These are phyloP conservation scores for Campylomormyrus tamandua DNA, from an alignment of 2,113 vertebrate species.

Conservation along the genomic window DNA sequence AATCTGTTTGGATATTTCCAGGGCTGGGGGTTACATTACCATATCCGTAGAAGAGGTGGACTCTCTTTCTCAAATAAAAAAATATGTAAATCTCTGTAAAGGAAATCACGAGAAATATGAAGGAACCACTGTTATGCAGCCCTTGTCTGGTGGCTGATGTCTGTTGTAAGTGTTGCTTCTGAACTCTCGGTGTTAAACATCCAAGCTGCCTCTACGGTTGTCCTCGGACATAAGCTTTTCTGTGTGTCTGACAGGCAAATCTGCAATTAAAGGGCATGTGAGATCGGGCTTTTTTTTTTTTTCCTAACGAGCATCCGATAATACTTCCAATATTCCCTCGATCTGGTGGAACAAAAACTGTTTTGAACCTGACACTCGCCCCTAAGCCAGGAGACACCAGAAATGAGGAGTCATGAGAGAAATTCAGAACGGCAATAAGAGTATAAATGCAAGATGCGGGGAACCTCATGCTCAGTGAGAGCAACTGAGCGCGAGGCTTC, in stretches of 20 bases:
- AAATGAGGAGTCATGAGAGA: neutral
- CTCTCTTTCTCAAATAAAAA: neutral
- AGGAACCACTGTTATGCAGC: constrained; percentile 26
- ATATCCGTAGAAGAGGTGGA: neutral
- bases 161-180: neutral
- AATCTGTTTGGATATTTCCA: neutral
- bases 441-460: neutral
- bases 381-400: neutral
- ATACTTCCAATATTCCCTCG: neutral
- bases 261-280: constrained; percentile 11
- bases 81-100: constrained; percentile 21
- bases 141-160: constrained; percentile 22
- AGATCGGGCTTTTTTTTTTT: neutral
- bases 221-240: neutral
- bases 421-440: neutral
- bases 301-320: neutral
- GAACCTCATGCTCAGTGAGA: neutral
- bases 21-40: neutral
- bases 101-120: constrained; percentile 6
- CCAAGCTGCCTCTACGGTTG: neutral
- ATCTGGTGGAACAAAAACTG: neutral
- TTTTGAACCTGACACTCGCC: neutral
- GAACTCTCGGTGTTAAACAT: neutral
- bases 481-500: neutral
- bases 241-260: constrained; percentile 12